Evolutionary conservation across 2,888 invertebrate genomes (phyloP).

Genomic region (Tetanocera ferruginea): DNA sequence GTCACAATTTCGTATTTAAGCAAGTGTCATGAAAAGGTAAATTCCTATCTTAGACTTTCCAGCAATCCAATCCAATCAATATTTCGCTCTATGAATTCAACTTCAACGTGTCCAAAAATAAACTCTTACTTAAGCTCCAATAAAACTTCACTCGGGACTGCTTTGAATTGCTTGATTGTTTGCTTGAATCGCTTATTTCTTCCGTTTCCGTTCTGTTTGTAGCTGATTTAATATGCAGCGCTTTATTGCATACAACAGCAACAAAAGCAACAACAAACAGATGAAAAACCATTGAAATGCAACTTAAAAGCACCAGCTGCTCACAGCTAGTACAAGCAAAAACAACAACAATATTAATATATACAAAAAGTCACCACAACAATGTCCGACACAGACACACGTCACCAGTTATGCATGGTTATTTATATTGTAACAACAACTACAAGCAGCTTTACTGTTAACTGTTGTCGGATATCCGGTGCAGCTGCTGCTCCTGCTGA

Average conservation of each 20-base stretch:
- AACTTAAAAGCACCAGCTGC: background rate
- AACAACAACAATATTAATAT: slow-evolving; percentile 2
- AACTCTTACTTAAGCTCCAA: slow-evolving; percentile 7
- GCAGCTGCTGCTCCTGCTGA: background rate
- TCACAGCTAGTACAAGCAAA: background rate
- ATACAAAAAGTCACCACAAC: background rate
- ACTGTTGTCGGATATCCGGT: slow-evolving; percentile 28
- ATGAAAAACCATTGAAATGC: background rate
- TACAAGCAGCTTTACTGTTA: background rate
- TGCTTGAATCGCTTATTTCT: background rate
- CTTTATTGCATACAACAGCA: background rate
- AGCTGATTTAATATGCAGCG: background rate
- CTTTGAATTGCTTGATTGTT: background rate
- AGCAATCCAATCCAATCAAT: too few relatives aligned
- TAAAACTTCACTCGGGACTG: background rate
- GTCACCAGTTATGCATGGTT: background rate
- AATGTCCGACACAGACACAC: background rate
- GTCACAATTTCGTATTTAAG: too few relatives aligned
- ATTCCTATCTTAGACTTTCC: too few relatives aligned
- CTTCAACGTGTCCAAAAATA: too few relatives aligned
- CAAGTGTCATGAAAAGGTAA: too few relatives aligned
- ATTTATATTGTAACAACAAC: background rate
- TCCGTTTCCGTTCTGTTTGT: slow-evolving; percentile 3
- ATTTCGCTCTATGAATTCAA: too few relatives aligned
- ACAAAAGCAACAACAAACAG: background rate